Conservation (phyloP, 2,797 vertebrate genomes). For the Buphagus erythrorhynchus region DNA sequence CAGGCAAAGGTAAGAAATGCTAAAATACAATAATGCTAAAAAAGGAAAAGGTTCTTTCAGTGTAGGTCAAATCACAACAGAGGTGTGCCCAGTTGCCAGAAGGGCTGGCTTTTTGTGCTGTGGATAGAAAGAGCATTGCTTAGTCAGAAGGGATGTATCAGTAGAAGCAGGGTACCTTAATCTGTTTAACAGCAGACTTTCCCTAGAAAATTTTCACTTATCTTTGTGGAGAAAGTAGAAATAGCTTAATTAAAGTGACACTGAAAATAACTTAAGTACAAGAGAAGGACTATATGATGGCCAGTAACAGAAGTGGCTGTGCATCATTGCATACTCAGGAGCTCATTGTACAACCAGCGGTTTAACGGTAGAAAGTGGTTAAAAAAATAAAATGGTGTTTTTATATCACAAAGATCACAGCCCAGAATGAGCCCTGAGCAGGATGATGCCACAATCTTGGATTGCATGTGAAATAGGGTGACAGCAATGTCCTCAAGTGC, state of each 20-base stretch:
- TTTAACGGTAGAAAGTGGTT: neutral
- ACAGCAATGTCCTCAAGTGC: neutral
- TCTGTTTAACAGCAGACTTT: neutral
- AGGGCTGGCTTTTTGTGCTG: neutral
- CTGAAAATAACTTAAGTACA: neutral
- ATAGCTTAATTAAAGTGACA: neutral
- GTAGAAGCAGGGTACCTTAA: neutral
- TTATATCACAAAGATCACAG: neutral
- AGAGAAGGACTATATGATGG: neutral
- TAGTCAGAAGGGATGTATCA: neutral
- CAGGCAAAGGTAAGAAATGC: neutral
- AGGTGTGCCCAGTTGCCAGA: neutral
- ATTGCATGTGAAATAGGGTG: neutral
- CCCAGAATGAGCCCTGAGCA: neutral
- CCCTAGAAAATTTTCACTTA: neutral
- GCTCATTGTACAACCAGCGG: neutral
- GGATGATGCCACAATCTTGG: neutral
- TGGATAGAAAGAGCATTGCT: neutral
- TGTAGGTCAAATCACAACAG: neutral
- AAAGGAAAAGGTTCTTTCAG: neutral
- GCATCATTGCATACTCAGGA: accelerated
- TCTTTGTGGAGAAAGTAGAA: neutral
- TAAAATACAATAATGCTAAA: neutral
- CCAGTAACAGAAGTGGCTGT: neutral
- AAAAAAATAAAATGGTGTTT: neutral